A percentile compares a stretch with the other conserved stretches of the same genome.
These are phyloP conservation scores for Dicyrtomina minuta DNA, from an alignment of 2,888 invertebrate species.

Conservation along the genomic window DNA sequence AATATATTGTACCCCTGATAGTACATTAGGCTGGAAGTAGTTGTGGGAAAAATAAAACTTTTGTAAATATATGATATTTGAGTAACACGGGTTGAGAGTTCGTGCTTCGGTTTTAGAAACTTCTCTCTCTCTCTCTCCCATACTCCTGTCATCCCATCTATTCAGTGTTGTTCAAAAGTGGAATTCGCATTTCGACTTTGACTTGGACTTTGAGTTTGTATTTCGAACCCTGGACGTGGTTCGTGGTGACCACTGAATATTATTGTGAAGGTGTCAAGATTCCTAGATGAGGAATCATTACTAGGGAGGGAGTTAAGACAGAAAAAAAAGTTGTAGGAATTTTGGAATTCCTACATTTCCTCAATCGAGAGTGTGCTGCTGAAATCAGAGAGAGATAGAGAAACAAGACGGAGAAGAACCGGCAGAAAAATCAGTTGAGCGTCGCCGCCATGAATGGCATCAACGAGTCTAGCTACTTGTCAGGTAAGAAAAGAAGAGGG, in stretches of 20 bases:
- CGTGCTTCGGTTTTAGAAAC: neutral
- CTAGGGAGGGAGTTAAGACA: neutral
- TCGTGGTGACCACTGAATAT: neutral
- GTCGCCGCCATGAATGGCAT: slow-evolving; percentile 36
- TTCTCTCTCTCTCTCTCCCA: neutral
- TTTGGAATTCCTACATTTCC: neutral
- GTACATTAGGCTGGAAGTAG: neutral
- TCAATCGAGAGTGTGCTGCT: neutral
- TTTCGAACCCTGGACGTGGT: too few relatives aligned
- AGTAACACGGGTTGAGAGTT: neutral
- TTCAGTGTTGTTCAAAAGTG: too few relatives aligned
- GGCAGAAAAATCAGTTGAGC: slow-evolving; percentile 11
- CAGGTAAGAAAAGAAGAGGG: slow-evolving; percentile 28
- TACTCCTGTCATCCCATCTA: too few relatives aligned
- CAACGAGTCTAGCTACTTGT: slow-evolving; percentile 38
- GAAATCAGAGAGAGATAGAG: too few relatives aligned
- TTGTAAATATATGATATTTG: too few relatives aligned
- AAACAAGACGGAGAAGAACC: slow-evolving; percentile 31
- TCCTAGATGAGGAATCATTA: neutral
- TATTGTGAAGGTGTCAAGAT: neutral
- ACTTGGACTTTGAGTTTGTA: too few relatives aligned
- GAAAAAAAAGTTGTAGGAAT: neutral
- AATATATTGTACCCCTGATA: neutral
- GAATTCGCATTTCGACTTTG: too few relatives aligned
- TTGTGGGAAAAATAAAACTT: too few relatives aligned